Conservation (phyloP, 1,140 invertebrate genomes). For the Psilanteris sp. region DNA sequence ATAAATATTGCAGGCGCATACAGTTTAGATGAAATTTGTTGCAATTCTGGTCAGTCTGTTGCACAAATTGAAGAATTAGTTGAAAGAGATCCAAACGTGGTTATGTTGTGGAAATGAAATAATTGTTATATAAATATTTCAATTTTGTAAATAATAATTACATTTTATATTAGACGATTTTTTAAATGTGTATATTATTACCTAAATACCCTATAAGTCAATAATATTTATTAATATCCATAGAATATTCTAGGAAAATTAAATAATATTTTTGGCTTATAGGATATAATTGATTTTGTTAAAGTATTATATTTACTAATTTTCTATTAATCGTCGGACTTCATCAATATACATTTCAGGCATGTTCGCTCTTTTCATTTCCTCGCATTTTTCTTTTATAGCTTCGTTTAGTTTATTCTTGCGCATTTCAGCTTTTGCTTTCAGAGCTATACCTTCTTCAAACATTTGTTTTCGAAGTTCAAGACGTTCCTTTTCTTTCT, state of each 20-base stretch:
- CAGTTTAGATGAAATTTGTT: conserved; percentile 94
- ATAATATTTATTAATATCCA: too few species aligned
- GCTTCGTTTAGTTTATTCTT: conserved; percentile 81
- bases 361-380: conserved; percentile 78
- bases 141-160: conserved; percentile 41
- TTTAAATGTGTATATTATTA: conserved; percentile 5
- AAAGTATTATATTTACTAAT: conserved; percentile 56
- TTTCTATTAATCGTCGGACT: conserved; percentile 73
- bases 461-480: conserved; percentile 82
- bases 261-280: too few species aligned
- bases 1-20: conserved; percentile 84
- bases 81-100: conserved; percentile 91
- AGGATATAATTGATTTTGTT: neutral
- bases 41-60: conserved; percentile 88
- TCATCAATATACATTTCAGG: conserved; percentile 76
- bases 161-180: neutral
- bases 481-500: conserved; percentile 84
- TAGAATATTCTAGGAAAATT: too few species aligned
- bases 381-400: conserved; percentile 82
- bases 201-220: too few species aligned
- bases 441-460: conserved; percentile 83
- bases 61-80: conserved; percentile 91
- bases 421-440: conserved; percentile 81
- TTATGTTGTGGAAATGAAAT: conserved; percentile 90
- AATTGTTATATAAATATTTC: neutral